phyloP scores from a whole-genome alignment of 92 coral and sea anemone species.

The Palythoa grandis region DNA sequence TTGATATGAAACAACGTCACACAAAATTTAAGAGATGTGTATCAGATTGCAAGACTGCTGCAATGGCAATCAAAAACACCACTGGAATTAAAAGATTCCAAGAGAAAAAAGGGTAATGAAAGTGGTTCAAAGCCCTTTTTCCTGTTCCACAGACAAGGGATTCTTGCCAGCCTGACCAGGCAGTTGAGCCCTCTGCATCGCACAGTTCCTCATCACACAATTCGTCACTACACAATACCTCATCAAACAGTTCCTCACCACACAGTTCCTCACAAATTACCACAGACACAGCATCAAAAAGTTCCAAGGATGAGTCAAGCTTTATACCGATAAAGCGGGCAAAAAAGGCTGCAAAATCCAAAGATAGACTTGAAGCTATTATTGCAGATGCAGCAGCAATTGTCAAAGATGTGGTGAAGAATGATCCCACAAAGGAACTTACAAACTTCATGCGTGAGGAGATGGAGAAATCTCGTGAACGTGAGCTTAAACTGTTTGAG shows the following conservation, averaged over 20 bases:
- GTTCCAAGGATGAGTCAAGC: neutral
- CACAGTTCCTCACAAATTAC: too few species aligned
- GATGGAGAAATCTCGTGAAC: conserved; percentile 21
- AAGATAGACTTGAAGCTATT: too few species aligned
- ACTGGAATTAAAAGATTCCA: neutral
- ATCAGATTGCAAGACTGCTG: neutral
- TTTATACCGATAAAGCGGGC: conserved; percentile 14
- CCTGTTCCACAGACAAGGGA: neutral
- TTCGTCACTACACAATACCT: too few species aligned
- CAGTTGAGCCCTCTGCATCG: conserved; percentile 25
- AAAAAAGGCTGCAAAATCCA: conserved; percentile 24
- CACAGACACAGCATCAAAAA: too few species aligned
- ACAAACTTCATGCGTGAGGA: conserved; percentile 28
- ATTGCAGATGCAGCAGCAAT: neutral
- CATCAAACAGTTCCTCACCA: too few species aligned
- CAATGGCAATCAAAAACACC: neutral
- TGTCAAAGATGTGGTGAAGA: neutral
- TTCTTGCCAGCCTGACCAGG: conserved; percentile 28
- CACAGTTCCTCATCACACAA: neutral
- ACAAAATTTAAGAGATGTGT: neutral
- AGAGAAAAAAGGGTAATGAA: neutral
- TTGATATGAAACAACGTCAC: neutral
- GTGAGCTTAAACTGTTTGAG: conserved; percentile 19
- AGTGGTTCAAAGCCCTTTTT: neutral
- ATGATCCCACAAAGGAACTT: conserved; percentile 15